These are phyloP conservation scores for Helogale parvula DNA, from an alignment of 2,113 vertebrate genomes.

Conservation along the genomic window DNA sequence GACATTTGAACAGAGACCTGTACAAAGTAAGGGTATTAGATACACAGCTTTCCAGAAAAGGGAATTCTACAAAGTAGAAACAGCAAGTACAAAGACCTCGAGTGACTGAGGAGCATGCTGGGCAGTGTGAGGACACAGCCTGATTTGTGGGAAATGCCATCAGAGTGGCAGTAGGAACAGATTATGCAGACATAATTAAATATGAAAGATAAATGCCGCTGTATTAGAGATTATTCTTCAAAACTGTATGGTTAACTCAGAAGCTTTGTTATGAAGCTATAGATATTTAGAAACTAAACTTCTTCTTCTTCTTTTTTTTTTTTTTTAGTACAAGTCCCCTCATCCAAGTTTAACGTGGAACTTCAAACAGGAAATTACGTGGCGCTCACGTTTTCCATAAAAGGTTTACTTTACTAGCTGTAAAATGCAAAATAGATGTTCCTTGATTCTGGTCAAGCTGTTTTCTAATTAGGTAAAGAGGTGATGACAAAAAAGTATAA, in stretches of 20 bases:
- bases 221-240: background rate
- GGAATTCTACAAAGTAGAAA: background rate
- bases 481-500: constrained; percentile 24
- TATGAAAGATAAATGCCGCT: background rate
- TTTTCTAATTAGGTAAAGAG: constrained; percentile 70
- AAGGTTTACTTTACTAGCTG: constrained; percentile 43
- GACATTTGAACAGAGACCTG: background rate
- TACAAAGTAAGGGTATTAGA: background rate
- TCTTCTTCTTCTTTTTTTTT: constrained; percentile 17
- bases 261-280: background rate
- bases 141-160: background rate
- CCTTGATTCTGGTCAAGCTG: constrained; percentile 60
- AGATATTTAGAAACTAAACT: constrained; percentile 25
- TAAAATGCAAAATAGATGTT: constrained; percentile 36
- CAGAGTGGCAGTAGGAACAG: background rate
- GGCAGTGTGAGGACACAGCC: background rate
- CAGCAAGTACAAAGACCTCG: background rate
- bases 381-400: background rate
- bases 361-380: constrained; percentile 49
- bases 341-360: background rate
- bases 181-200: background rate
- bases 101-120: background rate
- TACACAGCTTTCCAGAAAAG: background rate
- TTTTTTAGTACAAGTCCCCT: background rate
- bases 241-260: background rate